Evolutionary conservation across 1,140 invertebrate species (phyloP), one percentile per base, ranked within the genome.

Genomic region (Cepaea nemoralis): DNA sequence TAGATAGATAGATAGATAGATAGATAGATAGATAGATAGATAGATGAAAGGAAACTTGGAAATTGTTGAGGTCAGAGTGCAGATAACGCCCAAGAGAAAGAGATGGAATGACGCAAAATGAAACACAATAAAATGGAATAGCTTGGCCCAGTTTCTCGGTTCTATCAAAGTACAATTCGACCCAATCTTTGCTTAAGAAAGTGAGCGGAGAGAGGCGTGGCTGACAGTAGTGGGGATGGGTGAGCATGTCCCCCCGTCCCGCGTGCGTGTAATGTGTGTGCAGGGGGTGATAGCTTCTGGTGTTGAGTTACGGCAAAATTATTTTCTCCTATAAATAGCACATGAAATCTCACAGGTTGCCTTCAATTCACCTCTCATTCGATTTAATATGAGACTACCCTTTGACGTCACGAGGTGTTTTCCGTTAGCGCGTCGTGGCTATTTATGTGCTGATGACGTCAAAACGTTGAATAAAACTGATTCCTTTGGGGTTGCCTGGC

Each of bases 341-440:
- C 42, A 10, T 45, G 42, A 45, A 45, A 6, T 45, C 42, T 8
- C 42, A 45, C 42, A 45, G 8, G 19, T 45, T 45, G 42, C 8
- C 42, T 45, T 45, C 8, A 19, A n/a, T 24, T 59, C 55, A 12
- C 55, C 55, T 59, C 55, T 59, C 22, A 19, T 59, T 12, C 55
- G 10, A 59, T 59, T 59, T 59, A 59, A 59, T n/a, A 59, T 59
- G 55, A 59, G 55, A 19, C 55, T 59, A 59, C 55, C 55, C 55
- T 59, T 45, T 59, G 22, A 59, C 55, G 55, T 59, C 55, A 59
- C 55, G n/a, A 10, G 55, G 55, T 59, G 55, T 59, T 59, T 59
- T 59, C 55, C 55, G 55, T 59, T 59, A 24, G 55, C 55, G 55
- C 55, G 55, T 24, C 8, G 55, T 24, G 55, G 55, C 55, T 59